These are phyloP conservation scores for Hybognathus amarus DNA, from an alignment of 2,797 vertebrate species.

Conservation along the genomic window DNA sequence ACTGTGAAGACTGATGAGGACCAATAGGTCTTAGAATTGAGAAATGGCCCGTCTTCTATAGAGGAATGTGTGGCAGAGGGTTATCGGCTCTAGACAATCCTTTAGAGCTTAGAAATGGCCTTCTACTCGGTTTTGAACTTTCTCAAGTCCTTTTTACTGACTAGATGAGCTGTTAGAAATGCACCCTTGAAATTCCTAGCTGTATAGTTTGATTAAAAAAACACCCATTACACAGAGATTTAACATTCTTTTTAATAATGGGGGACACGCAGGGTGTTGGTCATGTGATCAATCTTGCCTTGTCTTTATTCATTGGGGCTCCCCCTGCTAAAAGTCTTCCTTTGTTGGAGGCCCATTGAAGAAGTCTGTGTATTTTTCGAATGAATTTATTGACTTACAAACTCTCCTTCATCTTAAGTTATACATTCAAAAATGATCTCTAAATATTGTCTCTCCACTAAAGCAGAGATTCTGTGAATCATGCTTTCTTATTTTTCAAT, in stretches of 20 bases:
- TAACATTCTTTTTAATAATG: conserved; percentile 51
- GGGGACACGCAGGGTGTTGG: conserved; percentile 44
- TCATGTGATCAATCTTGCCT: conserved; percentile 39
- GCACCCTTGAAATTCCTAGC: conserved; percentile 35
- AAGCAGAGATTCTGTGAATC: conserved; percentile 42
- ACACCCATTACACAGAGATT: conserved; percentile 47
- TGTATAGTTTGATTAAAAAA: conserved; percentile 43
- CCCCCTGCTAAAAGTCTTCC: conserved; percentile 51
- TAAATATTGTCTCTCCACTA: conserved; percentile 41
- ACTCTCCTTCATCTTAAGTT: conserved; percentile 36
- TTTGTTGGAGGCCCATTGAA: conserved; percentile 53
- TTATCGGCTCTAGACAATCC: conserved; percentile 26
- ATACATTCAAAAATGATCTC: conserved; percentile 45
- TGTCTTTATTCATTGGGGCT: conserved; percentile 48
- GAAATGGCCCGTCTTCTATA: conserved; percentile 31
- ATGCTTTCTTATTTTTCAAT: conserved; percentile 37
- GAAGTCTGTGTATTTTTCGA: conserved; percentile 50
- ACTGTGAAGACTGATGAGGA: conserved; percentile 29
- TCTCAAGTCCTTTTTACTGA: conserved; percentile 12
- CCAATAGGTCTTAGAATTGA: conserved; percentile 18
- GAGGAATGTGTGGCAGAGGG: conserved; percentile 22
- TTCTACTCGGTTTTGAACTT: neutral
- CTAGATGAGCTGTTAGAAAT: conserved; percentile 31
- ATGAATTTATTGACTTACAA: conserved; percentile 39
- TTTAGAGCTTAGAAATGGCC: conserved; percentile 15